Evolutionary conservation across 2,113 vertebrate species (phyloP), one percentile per base, ranked within the genome.

Genomic region (Elachura formosa): DNA sequence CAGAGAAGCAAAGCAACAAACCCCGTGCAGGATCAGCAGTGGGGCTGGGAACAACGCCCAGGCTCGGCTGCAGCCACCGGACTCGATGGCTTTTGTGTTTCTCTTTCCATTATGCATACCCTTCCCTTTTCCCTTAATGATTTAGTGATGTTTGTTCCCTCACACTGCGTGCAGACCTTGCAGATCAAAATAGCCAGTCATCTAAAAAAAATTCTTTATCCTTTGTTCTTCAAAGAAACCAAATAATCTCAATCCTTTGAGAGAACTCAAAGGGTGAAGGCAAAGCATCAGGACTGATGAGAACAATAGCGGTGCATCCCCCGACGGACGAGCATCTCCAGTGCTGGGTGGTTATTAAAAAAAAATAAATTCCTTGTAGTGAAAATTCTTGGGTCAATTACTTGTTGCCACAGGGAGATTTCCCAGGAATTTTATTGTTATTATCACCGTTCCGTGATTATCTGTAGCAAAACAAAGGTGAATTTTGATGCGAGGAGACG

Each of bases 141-240:
- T 96, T 97, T 93, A 97, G 96, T 97, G 96, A 96, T 97, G 96
- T 97, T 97, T 97, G 97, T 97, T 97, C 96, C 94, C 93, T 96
- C 97, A 95, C 87, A 97, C 97, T 97, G 97, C 25, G 94, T 62
- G 2, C 96, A 97, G 96, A 95, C 94, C 96, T 96, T 55, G 91
- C 94, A 95, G 96, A 97, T 97, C 96, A 97, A 97, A 97, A 97
- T 97, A 97, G 96, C 96, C 96, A 97, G 96, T 76, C 96, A 96
- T 97, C 97, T 96, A 90, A 94, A 96, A 96, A 96, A 97, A 96
- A 94, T 87, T 92, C 95, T 62, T 66, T 21, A 19, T 78, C 94
- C 96, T 97, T 97, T 97, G 96, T 97, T 97, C 97, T 97, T 97
- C 97, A 97, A 97, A 97, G 96, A 78, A 97, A 85, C 95, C 94